Base-by-base conservation (phyloP, 2,113 vertebrate species). In the Mixornis gularis region DNA sequence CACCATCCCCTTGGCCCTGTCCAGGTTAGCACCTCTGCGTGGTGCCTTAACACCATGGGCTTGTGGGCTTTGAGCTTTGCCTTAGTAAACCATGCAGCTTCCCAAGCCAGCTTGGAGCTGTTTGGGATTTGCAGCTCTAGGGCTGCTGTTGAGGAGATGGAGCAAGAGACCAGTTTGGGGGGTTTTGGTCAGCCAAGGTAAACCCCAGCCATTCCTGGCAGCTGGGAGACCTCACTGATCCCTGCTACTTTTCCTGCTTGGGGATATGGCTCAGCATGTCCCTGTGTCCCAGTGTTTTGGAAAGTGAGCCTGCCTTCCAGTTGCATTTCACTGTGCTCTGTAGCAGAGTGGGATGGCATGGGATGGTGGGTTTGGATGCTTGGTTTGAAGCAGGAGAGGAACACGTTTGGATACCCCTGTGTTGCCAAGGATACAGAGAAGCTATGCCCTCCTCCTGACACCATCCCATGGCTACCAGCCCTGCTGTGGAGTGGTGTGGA, bases 401-500 rank as follows among this genome's bases (percentile, higher is more conserved):
- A 20, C 19, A 44, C 19, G 43, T 44, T 44, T 44, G 43, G 43
- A 44, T 20, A 44, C 43, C 18, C 43, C 43, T 10, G 44, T 44
- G 19, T 44, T 10, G 44, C 19, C 10, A 19, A 20, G 19, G 44
- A 9, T 17, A 19, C 56, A 88, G 79, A 44, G 40, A 17, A 72
- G 32, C 30, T 59, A 24, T 59, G 36, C 7, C 46, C 41, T 4
- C 0, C 40, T 85, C 41, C 52, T 74, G 43, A 16, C 9, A 25
- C 41, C 21, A 7, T 65, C 30, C 63, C 26, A 2, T 22, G 71
- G 51, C 26, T 69, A 3, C 44, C 22, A 58, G 52, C 48, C 59
- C 62, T 4, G 2, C 69, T 8, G 30, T 30, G 51, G 49, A 46
- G 2, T 34, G 13, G 4, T 25, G 5, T 18, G 1, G 2, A 2